phyloP scores from a whole-genome alignment of 2,797 vertebrate species.

The Manis javanica region DNA sequence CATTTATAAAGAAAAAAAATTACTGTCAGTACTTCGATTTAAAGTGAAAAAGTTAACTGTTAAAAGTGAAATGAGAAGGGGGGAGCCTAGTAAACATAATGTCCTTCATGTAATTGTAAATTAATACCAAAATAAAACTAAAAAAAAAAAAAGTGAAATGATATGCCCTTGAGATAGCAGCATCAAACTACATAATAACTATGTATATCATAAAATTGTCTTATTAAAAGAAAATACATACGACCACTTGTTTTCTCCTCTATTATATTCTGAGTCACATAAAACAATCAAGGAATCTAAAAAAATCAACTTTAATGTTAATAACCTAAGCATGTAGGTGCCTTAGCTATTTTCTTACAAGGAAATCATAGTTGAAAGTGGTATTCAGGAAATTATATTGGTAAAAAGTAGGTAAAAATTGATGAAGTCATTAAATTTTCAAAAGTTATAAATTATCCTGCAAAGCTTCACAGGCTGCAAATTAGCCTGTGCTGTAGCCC shows the following conservation, averaged over 20 bases:
- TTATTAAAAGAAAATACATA: constrained; percentile 9
- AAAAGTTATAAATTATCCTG: constrained; percentile 90
- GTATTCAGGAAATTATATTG: constrained; percentile 83
- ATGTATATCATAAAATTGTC: not conserved
- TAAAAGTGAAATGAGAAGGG: constrained; percentile 29
- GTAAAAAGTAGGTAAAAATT: constrained; percentile 86
- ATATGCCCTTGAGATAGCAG: not conserved
- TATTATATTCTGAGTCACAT: not conserved
- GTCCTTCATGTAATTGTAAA: too few species aligned
- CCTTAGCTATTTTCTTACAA: constrained; percentile 72
- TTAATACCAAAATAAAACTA: too few species aligned
- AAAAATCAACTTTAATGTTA: constrained; percentile 62
- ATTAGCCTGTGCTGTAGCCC: constrained; percentile 88
- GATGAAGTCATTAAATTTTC: constrained; percentile 90
- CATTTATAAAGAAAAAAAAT: not conserved
- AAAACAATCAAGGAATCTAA: constrained; percentile 51
- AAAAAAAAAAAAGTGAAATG: too few species aligned
- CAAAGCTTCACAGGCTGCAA: constrained; percentile 88
- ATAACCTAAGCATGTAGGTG: constrained; percentile 57
- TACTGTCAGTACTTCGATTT: not conserved
- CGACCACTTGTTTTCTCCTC: not conserved
- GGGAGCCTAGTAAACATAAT: too few species aligned
- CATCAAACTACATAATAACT: not conserved
- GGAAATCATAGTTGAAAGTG: constrained; percentile 73
- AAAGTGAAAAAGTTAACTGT: not conserved